A percentile compares a stretch with the other conserved stretches of the same genome.
These are phyloP conservation scores for Drosophila bifasciata DNA, from an alignment of 1,140 invertebrate species.

Conservation along the genomic window DNA sequence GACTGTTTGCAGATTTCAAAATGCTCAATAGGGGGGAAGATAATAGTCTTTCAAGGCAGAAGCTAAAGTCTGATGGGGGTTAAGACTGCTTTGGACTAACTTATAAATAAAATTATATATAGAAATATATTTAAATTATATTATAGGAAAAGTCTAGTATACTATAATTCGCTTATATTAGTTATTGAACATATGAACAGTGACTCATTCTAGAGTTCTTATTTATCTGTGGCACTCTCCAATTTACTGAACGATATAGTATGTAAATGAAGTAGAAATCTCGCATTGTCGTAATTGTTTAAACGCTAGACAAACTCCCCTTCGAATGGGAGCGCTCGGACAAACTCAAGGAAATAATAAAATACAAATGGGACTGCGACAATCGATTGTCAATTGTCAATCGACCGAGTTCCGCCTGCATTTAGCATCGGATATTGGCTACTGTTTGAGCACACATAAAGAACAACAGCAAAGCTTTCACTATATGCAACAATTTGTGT, in stretches of 20 bases:
- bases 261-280: conserved; percentile 19
- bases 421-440: conserved; percentile 1
- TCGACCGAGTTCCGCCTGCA: conserved; percentile 14
- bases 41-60: background rate
- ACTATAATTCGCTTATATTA: too few species aligned
- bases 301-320: conserved; percentile 23
- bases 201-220: too few species aligned
- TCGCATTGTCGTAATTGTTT: conserved; percentile 13
- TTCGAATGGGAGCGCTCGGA: conserved; percentile 23
- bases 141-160: too few species aligned
- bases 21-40: background rate
- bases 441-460: too few species aligned
- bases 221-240: too few species aligned
- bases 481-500: conserved; percentile 9
- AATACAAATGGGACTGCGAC: conserved; percentile 21
- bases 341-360: conserved; percentile 37
- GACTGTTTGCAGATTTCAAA: conserved; percentile 1
- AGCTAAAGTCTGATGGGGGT: background rate
- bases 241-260: background rate
- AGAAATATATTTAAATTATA: too few species aligned
- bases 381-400: conserved; percentile 10
- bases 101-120: too few species aligned
- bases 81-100: too few species aligned
- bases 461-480: conserved; percentile 44
- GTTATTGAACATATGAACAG: too few species aligned